Evolutionary conservation across 2,113 vertebrate species (phyloP).

Genomic region (Eolophus roseicapilla): DNA sequence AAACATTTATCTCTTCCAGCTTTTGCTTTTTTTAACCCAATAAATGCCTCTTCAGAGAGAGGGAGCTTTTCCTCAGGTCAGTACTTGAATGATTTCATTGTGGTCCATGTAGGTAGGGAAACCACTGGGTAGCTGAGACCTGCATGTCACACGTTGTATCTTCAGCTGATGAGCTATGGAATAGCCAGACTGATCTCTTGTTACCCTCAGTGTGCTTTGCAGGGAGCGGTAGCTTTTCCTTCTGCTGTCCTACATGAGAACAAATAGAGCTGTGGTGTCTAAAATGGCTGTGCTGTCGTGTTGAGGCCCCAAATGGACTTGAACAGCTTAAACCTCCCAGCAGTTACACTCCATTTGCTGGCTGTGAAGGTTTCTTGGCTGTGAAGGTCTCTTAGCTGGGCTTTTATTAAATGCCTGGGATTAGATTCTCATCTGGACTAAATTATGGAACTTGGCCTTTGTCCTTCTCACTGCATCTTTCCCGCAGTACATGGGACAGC

Average conservation of each 20-base stretch:
- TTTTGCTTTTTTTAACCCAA: not conserved
- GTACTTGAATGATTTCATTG: not conserved
- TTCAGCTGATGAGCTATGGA: not conserved
- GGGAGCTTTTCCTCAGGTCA: not conserved
- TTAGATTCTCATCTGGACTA: not conserved
- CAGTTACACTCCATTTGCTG: not conserved
- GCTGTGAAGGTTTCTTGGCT: not conserved
- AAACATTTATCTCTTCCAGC: not conserved
- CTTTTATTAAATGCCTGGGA: not conserved
- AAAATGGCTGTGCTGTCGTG: not conserved
- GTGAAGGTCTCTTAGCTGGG: not conserved
- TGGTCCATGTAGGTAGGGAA: not conserved
- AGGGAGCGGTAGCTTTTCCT: not conserved
- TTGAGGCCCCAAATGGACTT: not conserved
- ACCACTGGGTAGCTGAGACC: not conserved
- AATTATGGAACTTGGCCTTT: not conserved
- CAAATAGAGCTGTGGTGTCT: not conserved
- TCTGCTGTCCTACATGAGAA: not conserved
- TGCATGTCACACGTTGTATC: accelerated
- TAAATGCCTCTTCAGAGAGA: not conserved
- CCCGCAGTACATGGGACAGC: not conserved
- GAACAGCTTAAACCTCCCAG: not conserved
- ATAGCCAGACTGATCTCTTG: not conserved
- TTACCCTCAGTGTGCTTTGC: not conserved
- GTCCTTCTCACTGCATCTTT: not conserved